Evolutionary conservation across 2,888 invertebrate species (phyloP), one percentile per base, ranked within the genome.

Genomic region (Drosophila quinaria): DNA sequence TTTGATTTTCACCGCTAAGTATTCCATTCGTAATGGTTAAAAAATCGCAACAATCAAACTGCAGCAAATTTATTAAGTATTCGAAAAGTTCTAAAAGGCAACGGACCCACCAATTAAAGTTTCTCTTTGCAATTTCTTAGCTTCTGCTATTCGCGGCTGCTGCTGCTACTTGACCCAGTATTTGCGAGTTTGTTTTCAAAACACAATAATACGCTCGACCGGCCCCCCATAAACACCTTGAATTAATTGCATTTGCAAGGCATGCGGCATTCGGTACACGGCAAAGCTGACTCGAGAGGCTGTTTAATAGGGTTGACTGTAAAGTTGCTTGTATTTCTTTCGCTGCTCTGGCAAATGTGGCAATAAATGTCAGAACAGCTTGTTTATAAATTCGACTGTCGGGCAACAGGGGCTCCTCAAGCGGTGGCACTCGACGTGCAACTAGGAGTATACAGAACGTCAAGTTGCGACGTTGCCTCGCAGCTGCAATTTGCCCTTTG

Each of bases 211-310:
- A 56, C 66, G 61, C 60, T 56, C 59, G 49, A 54, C 54, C 65
- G 64, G 58, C 61, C 37, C 56, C 63, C 77, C 69, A 71, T 82
- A 79, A 81, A 79, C 82, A 81, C 66, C 58, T 67, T 50, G 52
- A 64, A 67, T 69, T 79, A 79, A 79, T 74, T 79, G 68, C 80
- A 49, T 47, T 54, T 44, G 22, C 47, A 41, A 47, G 37, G 60
- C 35, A 65, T 49, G 22, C 15, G 22, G 17, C 11, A 22, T 22
- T 25, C 25, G 25, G 25, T 1, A 29, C 29, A 29, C 29, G 29
- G 11, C n/a, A 19, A 33, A n/a, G 4, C n/a, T 1, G 2, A 0
- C 31, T 1, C 33, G 8, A 4, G 52, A 9, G 41, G 41, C n/a
- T 3, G 5, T 33, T 42, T 17, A 41, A 42, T 52, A 42, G 33